phyloP scores from a whole-genome alignment of 2,888 invertebrate genomes.

The Chrysotoxum bicinctum region DNA sequence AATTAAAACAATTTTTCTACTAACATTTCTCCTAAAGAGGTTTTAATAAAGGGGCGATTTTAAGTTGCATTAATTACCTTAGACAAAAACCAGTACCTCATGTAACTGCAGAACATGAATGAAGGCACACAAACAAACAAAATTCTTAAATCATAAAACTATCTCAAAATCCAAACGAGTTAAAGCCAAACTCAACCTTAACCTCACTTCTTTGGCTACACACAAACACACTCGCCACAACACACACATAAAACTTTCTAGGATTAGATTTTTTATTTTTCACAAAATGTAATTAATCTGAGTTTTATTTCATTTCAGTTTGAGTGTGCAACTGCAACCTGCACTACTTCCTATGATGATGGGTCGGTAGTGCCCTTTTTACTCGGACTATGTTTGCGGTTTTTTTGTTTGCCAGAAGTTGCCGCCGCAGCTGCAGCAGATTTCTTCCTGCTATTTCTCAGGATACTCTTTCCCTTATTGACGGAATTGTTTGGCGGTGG shows the following conservation, averaged over 20 bases:
- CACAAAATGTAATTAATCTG: conserved; percentile 10
- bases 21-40: no score
- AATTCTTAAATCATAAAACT: not conserved
- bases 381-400: conserved; percentile 72
- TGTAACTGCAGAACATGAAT: no score
- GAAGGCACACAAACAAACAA: not conserved
- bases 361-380: conserved; percentile 5
- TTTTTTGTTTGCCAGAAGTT: conserved; percentile 77
- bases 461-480: conserved; percentile 76
- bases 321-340: not conserved
- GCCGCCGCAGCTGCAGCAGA: conserved; percentile 75
- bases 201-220: conserved; percentile 3
- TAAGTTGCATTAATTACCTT: no score
- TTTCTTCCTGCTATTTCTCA: conserved; percentile 77
- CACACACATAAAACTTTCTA: not conserved
- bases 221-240: not conserved
- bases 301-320: conserved; percentile 9
- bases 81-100: no score
- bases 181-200: conserved; percentile 3
- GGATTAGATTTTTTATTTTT: not conserved
- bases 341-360: not conserved
- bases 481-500: conserved; percentile 74
- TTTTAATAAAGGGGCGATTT: no score
- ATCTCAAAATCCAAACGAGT: not conserved
- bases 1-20: no score